A percentile compares a stretch with the other conserved stretches of the same genome.
phyloP scores from a whole-genome alignment of 2,113 vertebrate genomes.

The Gasterosteus aculeatus region DNA sequence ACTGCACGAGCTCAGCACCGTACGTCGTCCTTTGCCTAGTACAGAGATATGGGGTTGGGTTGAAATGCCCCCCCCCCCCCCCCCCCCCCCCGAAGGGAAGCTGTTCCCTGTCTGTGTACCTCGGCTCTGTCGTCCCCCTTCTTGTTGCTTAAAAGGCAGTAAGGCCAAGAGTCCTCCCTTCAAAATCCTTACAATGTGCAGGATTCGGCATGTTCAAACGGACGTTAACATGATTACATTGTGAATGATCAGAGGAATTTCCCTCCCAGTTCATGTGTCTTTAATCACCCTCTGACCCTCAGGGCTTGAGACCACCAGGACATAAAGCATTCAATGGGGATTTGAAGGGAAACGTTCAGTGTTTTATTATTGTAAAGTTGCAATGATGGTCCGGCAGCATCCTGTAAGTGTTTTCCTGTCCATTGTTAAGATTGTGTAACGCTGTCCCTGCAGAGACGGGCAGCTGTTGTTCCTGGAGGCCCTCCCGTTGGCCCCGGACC shows the following conservation, averaged over 20 bases:
- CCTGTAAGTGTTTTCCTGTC: neutral
- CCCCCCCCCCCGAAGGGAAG: no score
- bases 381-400: neutral
- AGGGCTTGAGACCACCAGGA: neutral
- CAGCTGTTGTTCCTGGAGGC: constrained; percentile 86
- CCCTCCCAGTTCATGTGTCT: neutral
- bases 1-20: constrained; percentile 92
- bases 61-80: neutral
- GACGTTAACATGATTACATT: neutral
- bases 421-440: neutral
- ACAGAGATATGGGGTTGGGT: neutral
- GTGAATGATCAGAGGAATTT: neutral
- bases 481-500: constrained; percentile 79
- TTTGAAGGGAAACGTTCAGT: neutral
- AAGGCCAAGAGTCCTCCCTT: neutral
- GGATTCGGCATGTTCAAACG: no score
- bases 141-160: neutral
- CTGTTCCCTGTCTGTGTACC: no score
- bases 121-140: neutral
- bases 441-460: constrained; percentile 82
- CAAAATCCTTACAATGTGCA: neutral
- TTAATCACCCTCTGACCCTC: neutral
- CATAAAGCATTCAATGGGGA: neutral
- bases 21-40: constrained; percentile 68
- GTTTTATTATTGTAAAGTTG: neutral